These are phyloP conservation scores for Paralvinella palmiformis DNA, from an alignment of 1,140 invertebrate genomes.

Conservation along the genomic window DNA sequence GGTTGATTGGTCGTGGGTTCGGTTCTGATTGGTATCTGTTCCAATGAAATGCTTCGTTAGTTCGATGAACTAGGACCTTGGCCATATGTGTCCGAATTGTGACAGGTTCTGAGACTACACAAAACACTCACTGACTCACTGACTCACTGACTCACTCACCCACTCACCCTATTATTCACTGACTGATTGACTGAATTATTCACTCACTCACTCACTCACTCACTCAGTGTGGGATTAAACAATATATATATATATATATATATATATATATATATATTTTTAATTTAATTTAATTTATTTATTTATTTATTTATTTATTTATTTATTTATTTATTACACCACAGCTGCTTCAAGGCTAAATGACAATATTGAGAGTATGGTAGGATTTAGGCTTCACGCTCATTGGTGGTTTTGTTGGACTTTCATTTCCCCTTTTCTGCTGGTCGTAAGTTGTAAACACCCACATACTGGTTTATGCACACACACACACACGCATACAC, in stretches of 20 bases:
- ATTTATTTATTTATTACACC: not conserved
- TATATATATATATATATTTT: not conserved
- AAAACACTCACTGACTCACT: constrained; percentile 11
- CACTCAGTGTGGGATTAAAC: not conserved
- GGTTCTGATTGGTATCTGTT: too few species aligned
- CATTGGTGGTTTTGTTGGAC: constrained; percentile 20
- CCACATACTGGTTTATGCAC: not conserved
- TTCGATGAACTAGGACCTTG: too few species aligned
- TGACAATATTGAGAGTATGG: constrained; percentile 17
- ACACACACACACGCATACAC: too few species aligned
- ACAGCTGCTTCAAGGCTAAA: constrained; percentile 15
- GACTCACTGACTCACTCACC: constrained; percentile 10
- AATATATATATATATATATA: not conserved
- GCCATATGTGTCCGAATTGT: too few species aligned
- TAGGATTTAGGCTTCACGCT: constrained; percentile 6
- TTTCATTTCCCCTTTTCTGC: constrained; percentile 13
- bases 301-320: not conserved
- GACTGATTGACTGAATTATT: constrained; percentile 24
- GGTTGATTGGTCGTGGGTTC: not conserved
- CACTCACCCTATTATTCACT: constrained; percentile 46
- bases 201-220: not conserved
- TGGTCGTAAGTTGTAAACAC: constrained; percentile 16
- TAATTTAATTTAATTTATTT: not conserved
- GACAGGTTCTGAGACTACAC: too few species aligned
- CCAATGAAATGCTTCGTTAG: too few species aligned